Base-by-base conservation (phyloP, 2,888 invertebrate species). In the Metacarcinus magister region DNA sequence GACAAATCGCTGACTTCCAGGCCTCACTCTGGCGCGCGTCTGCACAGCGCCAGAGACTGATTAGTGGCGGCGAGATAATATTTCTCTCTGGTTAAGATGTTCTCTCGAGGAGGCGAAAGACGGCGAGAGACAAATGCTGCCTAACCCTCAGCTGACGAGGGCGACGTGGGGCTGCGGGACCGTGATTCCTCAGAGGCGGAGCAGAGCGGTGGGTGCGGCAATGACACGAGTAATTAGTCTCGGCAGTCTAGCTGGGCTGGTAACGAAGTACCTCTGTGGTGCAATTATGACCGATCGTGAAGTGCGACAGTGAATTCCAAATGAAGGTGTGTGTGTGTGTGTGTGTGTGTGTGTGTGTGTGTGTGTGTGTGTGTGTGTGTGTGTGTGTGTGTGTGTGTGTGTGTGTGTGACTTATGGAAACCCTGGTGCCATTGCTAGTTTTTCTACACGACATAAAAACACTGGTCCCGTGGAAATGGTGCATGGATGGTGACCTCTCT, bases 1-100 rank as follows among this genome's bases (percentile, higher is more conserved):
- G 95, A 95, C 95, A 95, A 91, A 95, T 95, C 91, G 90, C 95
- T 95, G 95, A 91, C 95, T 95, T 95, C 95, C 95, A 89, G 91
- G 89, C 95, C 90, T 60, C 60, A 91, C 91, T 95, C 90, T 95
- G 95, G 90, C 95, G 48, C 91, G 91, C 91, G 95, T 95, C 95
- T 89, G 90, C 67, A 60, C n/a, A 91, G 13, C 91, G n/a, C 95
- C 60, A 32, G 46, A 82, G 89, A 94, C 89, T 94, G 94, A 94
- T 94, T 89, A 94, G 94, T 32, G 75, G 75, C 43, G 94, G 89
- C 39, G 60, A 43, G 95, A 43, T 90, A 60, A 91, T 91, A 91
- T 67, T 95, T 95, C 95, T 67, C 67, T 91, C 60, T 94, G 94
- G 87, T 94, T 87, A 60, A 90, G 95, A 48, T 90, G 95, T 60